A percentile compares a stretch with the other conserved stretches of the same genome.
Conservation (phyloP, 2,888 invertebrate species). For the Tanypteryx hageni region DNA sequence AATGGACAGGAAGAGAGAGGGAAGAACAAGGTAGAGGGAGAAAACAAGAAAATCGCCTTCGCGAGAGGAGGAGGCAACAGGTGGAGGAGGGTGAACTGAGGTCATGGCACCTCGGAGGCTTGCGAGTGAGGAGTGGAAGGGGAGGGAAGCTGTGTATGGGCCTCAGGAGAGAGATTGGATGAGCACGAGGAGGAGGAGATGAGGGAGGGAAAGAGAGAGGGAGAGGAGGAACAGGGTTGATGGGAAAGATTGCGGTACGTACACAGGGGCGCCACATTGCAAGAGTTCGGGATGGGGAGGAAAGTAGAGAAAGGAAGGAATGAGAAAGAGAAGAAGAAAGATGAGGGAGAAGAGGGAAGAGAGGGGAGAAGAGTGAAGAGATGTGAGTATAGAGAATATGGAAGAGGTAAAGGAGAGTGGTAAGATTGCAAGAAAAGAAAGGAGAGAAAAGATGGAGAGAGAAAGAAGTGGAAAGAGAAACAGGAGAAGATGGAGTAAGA, state of each 20-base stretch:
- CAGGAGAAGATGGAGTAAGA: background rate
- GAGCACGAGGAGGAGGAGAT: background rate
- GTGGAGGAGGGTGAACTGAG: slow-evolving; percentile 27
- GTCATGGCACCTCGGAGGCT: slow-evolving; percentile 23
- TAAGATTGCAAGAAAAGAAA: background rate
- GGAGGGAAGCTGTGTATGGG: background rate
- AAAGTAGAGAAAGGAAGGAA: background rate
- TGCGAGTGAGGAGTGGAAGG: background rate
- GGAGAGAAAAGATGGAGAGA: background rate
- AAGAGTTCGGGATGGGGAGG: background rate
- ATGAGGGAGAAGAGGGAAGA: background rate
- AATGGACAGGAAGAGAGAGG: too few species aligned
- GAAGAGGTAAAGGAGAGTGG: background rate
- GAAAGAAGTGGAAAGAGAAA: background rate
- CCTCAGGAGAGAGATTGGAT: background rate
- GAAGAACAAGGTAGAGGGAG: background rate
- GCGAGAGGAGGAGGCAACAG: background rate
- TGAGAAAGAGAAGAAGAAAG: background rate
- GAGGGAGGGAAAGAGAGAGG: background rate
- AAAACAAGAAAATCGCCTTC: background rate
- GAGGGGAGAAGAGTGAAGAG: background rate
- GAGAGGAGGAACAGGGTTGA: background rate
- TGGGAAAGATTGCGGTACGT: background rate
- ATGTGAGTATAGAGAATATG: too few species aligned
- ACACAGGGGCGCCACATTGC: slow-evolving; percentile 6